Evolutionary conservation across 2,113 vertebrate species (phyloP), one percentile per base, ranked within the genome.

Genomic region (Xiphophorus maculatus): DNA sequence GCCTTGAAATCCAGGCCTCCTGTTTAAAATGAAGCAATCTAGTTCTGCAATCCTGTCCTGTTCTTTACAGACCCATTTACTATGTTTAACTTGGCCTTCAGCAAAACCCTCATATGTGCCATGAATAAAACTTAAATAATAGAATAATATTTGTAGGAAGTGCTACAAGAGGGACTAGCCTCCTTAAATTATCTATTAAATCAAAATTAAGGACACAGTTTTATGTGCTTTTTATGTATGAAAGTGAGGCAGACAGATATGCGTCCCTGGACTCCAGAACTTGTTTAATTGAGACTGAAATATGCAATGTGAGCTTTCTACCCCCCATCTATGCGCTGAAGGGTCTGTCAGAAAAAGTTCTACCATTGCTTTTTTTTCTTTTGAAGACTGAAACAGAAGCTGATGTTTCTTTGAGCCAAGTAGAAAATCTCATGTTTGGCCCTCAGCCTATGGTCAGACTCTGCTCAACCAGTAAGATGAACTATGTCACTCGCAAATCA

Each of bases 361-460:
- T 11, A 3, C 27, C 62, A 70, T 77, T 4, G 17, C 17, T 19
- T 48, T 68, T 62, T 51, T 37, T 12, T 37, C 10, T 37, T 25
- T 71, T 77, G 40, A 74, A 63, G 22, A 62, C 60, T 63, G 32
- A 25, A 61, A 19, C 54, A 37, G 80, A 64, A 5, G 71, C 58
- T 90, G 85, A 91, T 92, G 86, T 81, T 74, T 80, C 71, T 72
- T 76, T 66, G 54, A 84, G 80, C 83, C 76, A 74, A 67, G 74
- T 77, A 77, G 87, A 80, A 90, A 92, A 92, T 91, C 84, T 87
- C 80, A 27, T 91, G 87, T 85, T 88, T 88, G 88, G 86, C 84
- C 79, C 72, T 71, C 74, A 66, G 87, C 85, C 89, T 84, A 84
- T 87, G 83, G 88, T 92, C 90, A 86, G 60, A 71, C 77, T 91